Evolutionary conservation across 2,888 invertebrate genomes (phyloP), one percentile per base, ranked within the genome.

Genomic region (Deilephila porcellus): DNA sequence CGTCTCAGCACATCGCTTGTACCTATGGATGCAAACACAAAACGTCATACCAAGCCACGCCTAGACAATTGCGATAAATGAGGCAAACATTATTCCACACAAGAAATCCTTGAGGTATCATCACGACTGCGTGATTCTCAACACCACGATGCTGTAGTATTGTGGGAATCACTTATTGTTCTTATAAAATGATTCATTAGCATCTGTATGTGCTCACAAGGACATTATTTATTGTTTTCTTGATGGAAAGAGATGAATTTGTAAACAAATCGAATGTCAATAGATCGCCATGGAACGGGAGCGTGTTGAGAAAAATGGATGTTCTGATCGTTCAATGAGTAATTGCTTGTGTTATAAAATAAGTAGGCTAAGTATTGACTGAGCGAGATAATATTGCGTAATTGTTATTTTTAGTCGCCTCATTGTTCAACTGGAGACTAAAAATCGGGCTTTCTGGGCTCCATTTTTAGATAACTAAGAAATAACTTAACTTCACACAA

Each of bases 11-110:
- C 52, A 67, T 67, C 67, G 4, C 64, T 25, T 17, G 20, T 25
- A 45, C 25, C 14, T 67, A 67, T 37, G 11, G 37, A 64, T 67
- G 67, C 67, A 67, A 87, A 90, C 90, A 92, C 85, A 88, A 45
- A 82, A 91, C 88, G 85, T 91, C 86, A 91, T 88, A 91, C 87
- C 89, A 91, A 92, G 92, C 91, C 83, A 76, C 84, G 82, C 84
- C 80, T 84, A 86, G 86, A 85, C 82, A 83, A 77, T 81, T 86
- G 88, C 85, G 89, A 88, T 86, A 88, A 90, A 89, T 84, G 88
- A 88, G 86, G 81, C 77, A 86, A 79, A 82, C 77, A 75, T 64
- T 63, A 64, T 72, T 14, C 34, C 14, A 20, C 17, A 59, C 19
- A 19, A 11, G 34, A 59, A 45, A 67, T 59, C 59, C 67, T 64